A percentile compares a stretch with the other conserved stretches of the same genome.
Conservation (phyloP, 2,888 invertebrate species). For the Tetragonula carbonaria region DNA sequence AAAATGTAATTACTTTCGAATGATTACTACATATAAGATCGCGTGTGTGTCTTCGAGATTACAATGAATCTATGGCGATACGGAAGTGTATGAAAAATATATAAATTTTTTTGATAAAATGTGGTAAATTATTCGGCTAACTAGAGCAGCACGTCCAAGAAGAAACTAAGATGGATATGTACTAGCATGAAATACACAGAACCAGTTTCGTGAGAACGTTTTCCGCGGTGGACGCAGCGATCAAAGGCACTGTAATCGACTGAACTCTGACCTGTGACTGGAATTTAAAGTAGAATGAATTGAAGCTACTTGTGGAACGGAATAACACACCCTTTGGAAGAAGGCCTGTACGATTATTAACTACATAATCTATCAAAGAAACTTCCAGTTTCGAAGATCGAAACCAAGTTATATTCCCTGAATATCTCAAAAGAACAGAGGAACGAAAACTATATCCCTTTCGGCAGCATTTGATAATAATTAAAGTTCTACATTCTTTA, state of each 20-base stretch:
- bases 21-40: not conserved
- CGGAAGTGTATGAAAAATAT: slow-evolving; percentile 6
- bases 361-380: slow-evolving; percentile 11
- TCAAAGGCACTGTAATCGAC: slow-evolving; percentile 70
- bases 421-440: not conserved
- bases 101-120: slow-evolving; percentile 23
- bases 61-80: not conserved
- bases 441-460: not conserved
- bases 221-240: slow-evolving; percentile 60
- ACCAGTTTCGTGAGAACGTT: slow-evolving; percentile 66
- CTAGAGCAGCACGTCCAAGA: slow-evolving; percentile 43
- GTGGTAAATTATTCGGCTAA: slow-evolving; percentile 63
- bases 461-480: not conserved
- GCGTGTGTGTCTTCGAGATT: not conserved
- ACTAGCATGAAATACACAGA: slow-evolving; percentile 39
- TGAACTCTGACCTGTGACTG: slow-evolving; percentile 65
- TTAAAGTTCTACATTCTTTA: not conserved
- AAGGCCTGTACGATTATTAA: slow-evolving; percentile 16
- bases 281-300: slow-evolving; percentile 63
- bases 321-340: slow-evolving; percentile 23
- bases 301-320: slow-evolving; percentile 42
- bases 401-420: not conserved
- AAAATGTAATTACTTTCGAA: not conserved
- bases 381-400: not conserved
- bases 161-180: slow-evolving; percentile 48